Conservation (phyloP, 2,888 invertebrate species). For the Cylindroiulus punctatus region DNA sequence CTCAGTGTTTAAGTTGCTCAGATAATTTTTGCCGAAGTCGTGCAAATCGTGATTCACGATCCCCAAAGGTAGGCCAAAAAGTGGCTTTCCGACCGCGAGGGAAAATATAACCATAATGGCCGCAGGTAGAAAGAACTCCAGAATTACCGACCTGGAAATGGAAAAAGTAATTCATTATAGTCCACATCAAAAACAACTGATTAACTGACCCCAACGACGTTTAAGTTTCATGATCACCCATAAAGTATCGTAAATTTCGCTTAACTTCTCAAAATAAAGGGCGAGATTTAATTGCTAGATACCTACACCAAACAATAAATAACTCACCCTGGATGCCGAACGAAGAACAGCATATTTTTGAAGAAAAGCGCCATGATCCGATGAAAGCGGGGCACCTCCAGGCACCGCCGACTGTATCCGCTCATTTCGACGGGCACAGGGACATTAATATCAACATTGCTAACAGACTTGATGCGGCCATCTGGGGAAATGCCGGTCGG, state of each 20-base stretch:
- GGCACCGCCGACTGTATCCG: slow-evolving; percentile 7
- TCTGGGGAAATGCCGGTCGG: neutral
- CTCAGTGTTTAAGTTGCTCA: neutral
- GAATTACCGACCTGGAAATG: slow-evolving; percentile 46
- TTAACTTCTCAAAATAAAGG: no score
- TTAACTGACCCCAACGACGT: no score
- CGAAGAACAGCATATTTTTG: slow-evolving; percentile 44
- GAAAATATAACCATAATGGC: slow-evolving; percentile 50
- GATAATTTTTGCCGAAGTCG: neutral
- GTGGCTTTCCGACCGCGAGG: slow-evolving; percentile 48
- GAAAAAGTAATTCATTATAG: neutral
- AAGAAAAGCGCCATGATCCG: slow-evolving; percentile 20
- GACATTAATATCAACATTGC: neutral
- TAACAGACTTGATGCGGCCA: neutral
- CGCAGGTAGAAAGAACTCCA: slow-evolving; percentile 50
- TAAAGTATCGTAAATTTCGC: no score
- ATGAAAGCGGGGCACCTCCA: slow-evolving; percentile 39
- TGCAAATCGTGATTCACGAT: slow-evolving; percentile 52
- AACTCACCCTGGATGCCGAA: slow-evolving; percentile 52
- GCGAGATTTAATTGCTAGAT: no score
- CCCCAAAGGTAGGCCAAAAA: slow-evolving; percentile 48
- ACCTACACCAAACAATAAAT: neutral
- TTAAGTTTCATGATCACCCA: neutral
- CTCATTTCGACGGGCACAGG: slow-evolving; percentile 31
- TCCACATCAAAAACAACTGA: neutral